Base-by-base conservation (phyloP, 1,140 invertebrate genomes). In the Muscidifurax raptorellus region DNA sequence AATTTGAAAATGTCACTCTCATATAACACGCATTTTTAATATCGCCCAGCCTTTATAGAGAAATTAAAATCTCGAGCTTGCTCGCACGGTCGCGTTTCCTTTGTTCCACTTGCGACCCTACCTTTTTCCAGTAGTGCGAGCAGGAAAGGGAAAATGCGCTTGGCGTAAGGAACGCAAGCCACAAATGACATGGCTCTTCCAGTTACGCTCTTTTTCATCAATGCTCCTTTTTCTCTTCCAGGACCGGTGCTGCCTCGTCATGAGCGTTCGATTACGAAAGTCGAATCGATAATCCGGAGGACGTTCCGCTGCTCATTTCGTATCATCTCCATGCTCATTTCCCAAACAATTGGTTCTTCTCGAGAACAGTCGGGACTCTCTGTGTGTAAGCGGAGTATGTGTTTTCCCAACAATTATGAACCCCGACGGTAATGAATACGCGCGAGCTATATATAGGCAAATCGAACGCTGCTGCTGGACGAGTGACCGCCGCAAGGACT, bases 251-350 rank as follows among this genome's bases (percentile, higher is more conserved):
- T 52, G 47, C 15, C 47, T 18, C 22, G 52, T 59, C 52, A 59
- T 18, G 40, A 59, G 40, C 36, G 36, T 59, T 44, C 40, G 52
- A 81, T 81, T 81, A 81, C 12, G 25, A 52, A 44, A 81, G 66
- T 72, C 27, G 64, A 81, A 72, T 30, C 80, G 44, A 81, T 81
- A 81, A 81, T 81, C 32, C 67, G 10, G 2, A 3, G 18, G 52
- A 59, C 52, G 5, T 32, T 9, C 36, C 36, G 7, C 7, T 18
- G 32, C 64, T 12, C n/a, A n/a, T n/a, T n/a, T n/a, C n/a, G n/a
- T n/a, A 3, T 72, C 44, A 2, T 30, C 30, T 59, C 28, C 10
- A 52, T 52, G 32, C 18, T 27, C 27, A 81, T 72, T 72, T 81
- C 28, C 69, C 27, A 2, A 2, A 27, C 44, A 52, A 40, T 72